These are phyloP conservation scores for Lysandra coridon DNA, from an alignment of 2,888 invertebrate genomes.

Conservation along the genomic window DNA sequence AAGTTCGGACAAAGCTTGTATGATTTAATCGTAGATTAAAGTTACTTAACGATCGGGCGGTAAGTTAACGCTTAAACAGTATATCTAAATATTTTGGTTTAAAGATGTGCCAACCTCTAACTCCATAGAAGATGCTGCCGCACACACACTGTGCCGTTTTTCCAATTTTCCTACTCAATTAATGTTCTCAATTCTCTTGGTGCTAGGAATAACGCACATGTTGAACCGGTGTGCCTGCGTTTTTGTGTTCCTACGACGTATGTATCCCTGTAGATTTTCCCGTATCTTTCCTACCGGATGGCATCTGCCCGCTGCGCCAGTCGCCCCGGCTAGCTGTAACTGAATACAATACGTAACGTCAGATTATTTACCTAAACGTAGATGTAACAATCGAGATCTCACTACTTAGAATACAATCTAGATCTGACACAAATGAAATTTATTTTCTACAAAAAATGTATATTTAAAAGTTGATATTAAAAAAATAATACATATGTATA, in stretches of 20 bases:
- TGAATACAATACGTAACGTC: constrained; percentile 19
- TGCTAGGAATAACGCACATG: constrained; percentile 40
- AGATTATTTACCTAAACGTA: constrained; percentile 13
- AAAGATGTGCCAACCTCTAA: constrained; percentile 30
- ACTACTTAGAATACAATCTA: constrained; percentile 35
- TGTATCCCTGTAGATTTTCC: constrained; percentile 17
- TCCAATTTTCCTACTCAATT: constrained; percentile 24
- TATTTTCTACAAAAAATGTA: not conserved
- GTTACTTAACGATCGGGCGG: constrained; percentile 11
- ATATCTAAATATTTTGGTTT: constrained; percentile 24
- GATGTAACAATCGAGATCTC: constrained; percentile 35
- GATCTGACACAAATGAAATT: constrained; percentile 36
- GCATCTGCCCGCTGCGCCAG: constrained; percentile 28
- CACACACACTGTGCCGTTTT: not conserved
- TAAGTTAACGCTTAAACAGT: not conserved
- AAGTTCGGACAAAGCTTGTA: constrained; percentile 21
- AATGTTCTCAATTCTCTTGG: constrained; percentile 38
- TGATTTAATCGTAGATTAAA: constrained; percentile 4
- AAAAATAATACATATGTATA: not conserved
- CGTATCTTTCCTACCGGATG: constrained; percentile 21
- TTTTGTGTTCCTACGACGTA: constrained; percentile 28
- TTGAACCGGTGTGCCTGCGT: constrained; percentile 27
- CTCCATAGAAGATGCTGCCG: not conserved
- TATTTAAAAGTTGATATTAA: not conserved
- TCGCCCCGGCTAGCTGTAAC: constrained; percentile 21